phyloP scores from a whole-genome alignment of 2,888 invertebrate genomes.

The Fragum fragum region DNA sequence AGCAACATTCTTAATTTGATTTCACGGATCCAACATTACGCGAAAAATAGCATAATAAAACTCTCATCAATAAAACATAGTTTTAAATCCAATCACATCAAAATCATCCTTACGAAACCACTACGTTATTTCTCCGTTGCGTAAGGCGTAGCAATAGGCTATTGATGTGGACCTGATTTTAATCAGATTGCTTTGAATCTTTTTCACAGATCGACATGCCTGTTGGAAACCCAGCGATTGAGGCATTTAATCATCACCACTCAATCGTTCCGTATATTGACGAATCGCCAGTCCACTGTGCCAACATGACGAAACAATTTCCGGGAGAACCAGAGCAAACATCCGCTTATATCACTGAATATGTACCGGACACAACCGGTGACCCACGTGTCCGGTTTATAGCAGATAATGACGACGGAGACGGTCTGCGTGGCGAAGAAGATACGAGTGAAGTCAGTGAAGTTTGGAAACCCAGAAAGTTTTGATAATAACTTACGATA shows the following conservation, averaged over 20 bases:
- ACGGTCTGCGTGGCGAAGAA: constrained; percentile 3
- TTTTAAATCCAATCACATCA: too few relatives aligned
- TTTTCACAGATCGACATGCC: constrained; percentile 23
- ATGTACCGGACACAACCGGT: constrained; percentile 12
- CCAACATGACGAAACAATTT: background rate
- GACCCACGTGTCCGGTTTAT: constrained; percentile 24
- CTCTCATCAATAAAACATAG: too few relatives aligned
- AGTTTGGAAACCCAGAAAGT: constrained; percentile 38
- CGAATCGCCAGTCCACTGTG: constrained; percentile 13
- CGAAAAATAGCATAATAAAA: too few relatives aligned
- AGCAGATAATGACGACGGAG: constrained; percentile 20
- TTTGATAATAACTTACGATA: background rate
- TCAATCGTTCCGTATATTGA: constrained; percentile 9
- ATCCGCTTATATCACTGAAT: constrained; percentile 15
- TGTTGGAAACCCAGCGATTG: constrained; percentile 11
- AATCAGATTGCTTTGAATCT: too few relatives aligned
- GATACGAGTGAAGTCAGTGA: constrained; percentile 37
- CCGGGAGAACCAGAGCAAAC: background rate
- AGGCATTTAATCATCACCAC: constrained; percentile 25
- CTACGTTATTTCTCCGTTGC: too few relatives aligned
- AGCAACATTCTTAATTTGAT: too few relatives aligned
- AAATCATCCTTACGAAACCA: too few relatives aligned
- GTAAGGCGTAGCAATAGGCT: too few relatives aligned
- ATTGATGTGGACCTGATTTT: too few relatives aligned
- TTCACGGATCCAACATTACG: too few relatives aligned